Base-by-base conservation (phyloP, 2,113 vertebrate genomes). In the Mustela lutreola region DNA sequence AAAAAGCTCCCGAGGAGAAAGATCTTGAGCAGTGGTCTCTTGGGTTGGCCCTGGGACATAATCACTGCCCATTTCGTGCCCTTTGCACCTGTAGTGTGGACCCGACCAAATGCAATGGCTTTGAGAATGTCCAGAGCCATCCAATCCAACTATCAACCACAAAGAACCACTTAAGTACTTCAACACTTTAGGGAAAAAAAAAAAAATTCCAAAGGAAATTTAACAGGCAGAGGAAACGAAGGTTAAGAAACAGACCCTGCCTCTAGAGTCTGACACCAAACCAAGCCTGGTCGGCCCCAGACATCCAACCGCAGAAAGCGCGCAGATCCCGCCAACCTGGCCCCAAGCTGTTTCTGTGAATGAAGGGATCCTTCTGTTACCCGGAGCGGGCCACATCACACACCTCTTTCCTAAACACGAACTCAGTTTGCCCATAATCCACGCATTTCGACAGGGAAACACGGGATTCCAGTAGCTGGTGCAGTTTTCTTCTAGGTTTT, bases 1-100 rank as follows among this genome's bases (percentile, higher is more conserved):
- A 50, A 71, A 86, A 86, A 45, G 60, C 22, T 45, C 31, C n/a
- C 0, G 0, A 50, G 10, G 24, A 63, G 31, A 90, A 82, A 36
- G 45, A 45, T 56, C 42, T 4, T 48, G 5, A 28, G 36, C 80
- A 42, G 48, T 21, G 63, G 39, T 5, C 39, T 79, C 26, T 28
- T 0, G 0, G 28, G 4, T 42, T 24, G 21, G 60, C 56, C 33
- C 21, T 2, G 1, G 67, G 7, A 9, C 60, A 0, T 3, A 8
- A 33, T 22, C 3, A 2, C 21, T 21, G 19, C 31, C 18, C 7
- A 21, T 71, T 58, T 50, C 21, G 26, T 4, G 8, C 33, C 28
- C 63, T 89, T 48, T 31, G 78, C 90, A 48, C 71, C 24, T 82
- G 79, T 21, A n/a, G 11, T 14, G 39, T 11, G 62, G 5, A 10